Percentiles rank a stretch among this genome's conserved stretches.
Conservation (phyloP, 2,113 vertebrate genomes). For the Laticauda colubrina region DNA sequence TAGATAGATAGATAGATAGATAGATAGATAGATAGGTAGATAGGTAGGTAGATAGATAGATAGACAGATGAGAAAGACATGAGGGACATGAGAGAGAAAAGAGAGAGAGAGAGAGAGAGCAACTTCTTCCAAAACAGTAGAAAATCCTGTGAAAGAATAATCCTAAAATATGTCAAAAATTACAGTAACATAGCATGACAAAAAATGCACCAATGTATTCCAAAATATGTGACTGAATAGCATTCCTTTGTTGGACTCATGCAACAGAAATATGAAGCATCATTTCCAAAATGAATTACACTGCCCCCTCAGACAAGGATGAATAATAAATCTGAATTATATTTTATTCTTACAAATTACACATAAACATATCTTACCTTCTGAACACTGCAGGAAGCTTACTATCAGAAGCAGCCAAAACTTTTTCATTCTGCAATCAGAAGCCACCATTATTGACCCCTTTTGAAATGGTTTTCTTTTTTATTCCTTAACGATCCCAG, state of each 20-base stretch:
- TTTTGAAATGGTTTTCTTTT: constrained; percentile 78
- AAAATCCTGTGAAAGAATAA: not conserved
- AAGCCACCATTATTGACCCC: constrained; percentile 88
- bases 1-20: not conserved
- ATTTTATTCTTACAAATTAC: constrained; percentile 16
- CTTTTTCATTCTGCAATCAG: constrained; percentile 90
- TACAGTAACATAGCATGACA: not conserved
- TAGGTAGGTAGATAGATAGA: no score
- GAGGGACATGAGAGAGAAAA: not conserved
- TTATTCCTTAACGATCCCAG: constrained; percentile 82
- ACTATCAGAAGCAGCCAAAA: constrained; percentile 92
- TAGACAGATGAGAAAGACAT: no score
- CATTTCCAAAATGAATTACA: not conserved
- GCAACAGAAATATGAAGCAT: not conserved
- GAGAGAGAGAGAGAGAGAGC: not conserved
- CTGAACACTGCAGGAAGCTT: constrained; percentile 87
- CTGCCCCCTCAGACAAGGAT: not conserved
- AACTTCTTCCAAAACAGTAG: not conserved
- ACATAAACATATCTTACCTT: constrained; percentile 80
- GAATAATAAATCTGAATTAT: not conserved
- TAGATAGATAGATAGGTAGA: no score
- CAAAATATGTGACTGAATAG: not conserved
- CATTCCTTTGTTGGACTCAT: not conserved
- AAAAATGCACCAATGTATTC: not conserved
- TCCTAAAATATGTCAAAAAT: not conserved